Percentiles rank a stretch among this genome's conserved stretches.
phyloP scores from a whole-genome alignment of 35 echinoderm and acorn worm genomes.

The Antedon bifida region DNA sequence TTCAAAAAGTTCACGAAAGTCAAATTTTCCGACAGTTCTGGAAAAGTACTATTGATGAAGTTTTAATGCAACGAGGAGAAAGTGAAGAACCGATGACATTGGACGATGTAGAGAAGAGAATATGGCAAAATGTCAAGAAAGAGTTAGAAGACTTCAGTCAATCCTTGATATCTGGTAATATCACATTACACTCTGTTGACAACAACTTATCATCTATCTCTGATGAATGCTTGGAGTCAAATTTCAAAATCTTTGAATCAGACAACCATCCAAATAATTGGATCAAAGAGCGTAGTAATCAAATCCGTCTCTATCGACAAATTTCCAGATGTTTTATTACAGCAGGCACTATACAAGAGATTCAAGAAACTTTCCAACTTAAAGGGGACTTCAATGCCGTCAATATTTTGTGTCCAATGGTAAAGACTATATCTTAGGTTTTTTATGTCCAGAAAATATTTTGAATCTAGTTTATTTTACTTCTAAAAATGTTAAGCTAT shows the following conservation, averaged over 20 bases:
- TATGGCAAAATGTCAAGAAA: not conserved
- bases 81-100: not conserved
- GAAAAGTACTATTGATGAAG: not conserved
- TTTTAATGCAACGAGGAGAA: not conserved
- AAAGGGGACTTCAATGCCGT: not conserved
- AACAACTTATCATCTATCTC: not conserved
- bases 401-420: not conserved
- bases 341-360: not conserved
- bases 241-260: not conserved
- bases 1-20: not conserved
- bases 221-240: not conserved
- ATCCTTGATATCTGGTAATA: not conserved
- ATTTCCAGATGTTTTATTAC: not conserved
- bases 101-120: not conserved
- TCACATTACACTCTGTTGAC: not conserved
- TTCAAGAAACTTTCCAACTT: not conserved
- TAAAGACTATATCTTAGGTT: not conserved
- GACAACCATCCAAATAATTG: not conserved
- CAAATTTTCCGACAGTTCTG: not conserved
- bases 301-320: not conserved
- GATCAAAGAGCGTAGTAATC: not conserved
- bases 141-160: not conserved
- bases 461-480: too few species aligned
- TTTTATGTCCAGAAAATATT: too few species aligned
- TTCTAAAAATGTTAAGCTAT: too few species aligned